Evolutionary conservation across 2,113 vertebrate species (phyloP), one percentile per base, ranked within the genome.

Genomic region (Otis tarda): DNA sequence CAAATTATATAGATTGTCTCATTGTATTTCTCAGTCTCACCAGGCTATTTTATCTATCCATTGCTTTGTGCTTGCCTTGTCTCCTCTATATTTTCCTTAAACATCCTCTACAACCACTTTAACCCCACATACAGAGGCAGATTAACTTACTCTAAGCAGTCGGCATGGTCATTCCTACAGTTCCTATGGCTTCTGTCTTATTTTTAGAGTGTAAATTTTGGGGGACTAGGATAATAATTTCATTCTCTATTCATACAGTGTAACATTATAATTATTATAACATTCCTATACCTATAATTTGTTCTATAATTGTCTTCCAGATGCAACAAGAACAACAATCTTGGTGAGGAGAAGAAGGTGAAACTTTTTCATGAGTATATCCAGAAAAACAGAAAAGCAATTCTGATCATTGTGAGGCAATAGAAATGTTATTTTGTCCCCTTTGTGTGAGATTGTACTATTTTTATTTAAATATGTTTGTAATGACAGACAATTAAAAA

Each of bases 381-480:
- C 65, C 31, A 94, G 47, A 67, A 33, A 89, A 91, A 35, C 19
- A 69, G 39, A 59, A 83, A 78, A 94, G 80, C 63, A 79, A 60
- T 84, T 55, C 17, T 56, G 60, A 89, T 85, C 35, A 75, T 55
- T 5, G 8, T 4, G 1, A 90, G 64, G 25, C 69, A 96, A 55
- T 23, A 74, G 41, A 89, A 27, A 33, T 33, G 15, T 63, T 41
- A 57, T 52, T 84, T 18, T 68, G 43, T 60, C 25, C 21, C 12
- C 50, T 85, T 79, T 76, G 53, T 68, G 43, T 75, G 65, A 91
- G 39, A 64, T 6, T 76, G 43, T 31, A 43, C 21, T 87, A 60
- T 93, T 91, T 94, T 90, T 90, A 59, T 87, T 82, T 68, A 56
- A 87, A 64, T 59, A 65, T 5, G 6, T 65, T 96, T 76, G 57